phyloP scores from a whole-genome alignment of 2,888 invertebrate species.

The Machimus atricapillus region DNA sequence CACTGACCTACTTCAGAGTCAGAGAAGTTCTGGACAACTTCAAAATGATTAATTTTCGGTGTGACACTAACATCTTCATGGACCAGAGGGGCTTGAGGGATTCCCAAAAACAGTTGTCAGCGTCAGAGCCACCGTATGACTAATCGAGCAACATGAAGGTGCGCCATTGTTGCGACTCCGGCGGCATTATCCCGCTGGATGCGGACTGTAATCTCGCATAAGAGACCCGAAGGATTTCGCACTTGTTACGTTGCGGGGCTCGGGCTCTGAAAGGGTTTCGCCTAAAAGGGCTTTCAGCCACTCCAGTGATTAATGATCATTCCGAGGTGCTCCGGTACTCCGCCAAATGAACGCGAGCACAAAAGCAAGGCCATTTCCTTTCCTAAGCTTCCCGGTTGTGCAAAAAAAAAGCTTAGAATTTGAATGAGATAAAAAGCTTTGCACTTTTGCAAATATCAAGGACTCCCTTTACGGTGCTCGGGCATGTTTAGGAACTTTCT shows the following conservation, averaged over 20 bases:
- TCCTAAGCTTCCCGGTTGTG: neutral
- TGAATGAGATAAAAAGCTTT: neutral
- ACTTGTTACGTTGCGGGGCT: neutral
- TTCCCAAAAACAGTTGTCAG: slow-evolving; percentile 10
- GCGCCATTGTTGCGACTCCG: neutral
- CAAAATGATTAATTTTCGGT: neutral
- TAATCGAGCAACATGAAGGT: slow-evolving; percentile 3
- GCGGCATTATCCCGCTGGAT: neutral
- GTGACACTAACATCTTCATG: slow-evolving; percentile 11
- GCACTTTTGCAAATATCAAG: neutral
- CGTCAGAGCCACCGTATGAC: neutral
- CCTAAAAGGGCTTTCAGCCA: slow-evolving; percentile 1
- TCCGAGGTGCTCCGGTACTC: neutral
- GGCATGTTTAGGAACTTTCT: neutral
- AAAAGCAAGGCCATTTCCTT: neutral
- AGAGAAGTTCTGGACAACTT: neutral
- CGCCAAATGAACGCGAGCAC: neutral
- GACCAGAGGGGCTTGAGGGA: neutral
- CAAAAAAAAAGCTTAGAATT: slow-evolving; percentile 12
- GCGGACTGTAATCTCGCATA: neutral
- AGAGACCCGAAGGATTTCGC: neutral
- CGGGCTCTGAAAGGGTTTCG: neutral
- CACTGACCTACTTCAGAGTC: neutral
- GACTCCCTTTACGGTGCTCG: neutral
- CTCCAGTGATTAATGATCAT: slow-evolving; percentile 8